Evolutionary conservation across 2,113 vertebrate genomes (phyloP).

Genomic region (Propithecus coquereli): DNA sequence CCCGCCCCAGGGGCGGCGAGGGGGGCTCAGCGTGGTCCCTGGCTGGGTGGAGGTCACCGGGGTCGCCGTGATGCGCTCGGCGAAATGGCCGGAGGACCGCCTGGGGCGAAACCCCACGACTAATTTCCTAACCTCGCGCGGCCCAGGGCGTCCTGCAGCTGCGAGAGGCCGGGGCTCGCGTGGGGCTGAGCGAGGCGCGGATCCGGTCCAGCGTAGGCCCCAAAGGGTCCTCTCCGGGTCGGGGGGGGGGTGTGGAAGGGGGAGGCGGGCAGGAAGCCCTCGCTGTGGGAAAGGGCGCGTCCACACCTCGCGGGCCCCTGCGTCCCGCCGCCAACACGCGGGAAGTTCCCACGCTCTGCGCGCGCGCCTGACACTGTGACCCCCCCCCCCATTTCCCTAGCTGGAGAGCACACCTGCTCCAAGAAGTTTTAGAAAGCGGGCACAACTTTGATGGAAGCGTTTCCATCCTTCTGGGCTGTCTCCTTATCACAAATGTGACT

Average conservation of each 20-base stretch:
- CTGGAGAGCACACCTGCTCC: not conserved
- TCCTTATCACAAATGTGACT: not conserved
- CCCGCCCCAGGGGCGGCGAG: not conserved
- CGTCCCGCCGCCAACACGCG: too few relatives aligned
- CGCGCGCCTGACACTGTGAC: not conserved
- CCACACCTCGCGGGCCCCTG: rapidly evolving
- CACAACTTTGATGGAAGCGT: not conserved
- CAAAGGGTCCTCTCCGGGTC: not conserved
- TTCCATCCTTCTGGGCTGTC: not conserved
- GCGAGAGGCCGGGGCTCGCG: too few relatives aligned
- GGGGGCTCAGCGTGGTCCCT: rapidly evolving
- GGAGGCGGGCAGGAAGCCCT: not conserved
- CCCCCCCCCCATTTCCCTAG: not conserved
- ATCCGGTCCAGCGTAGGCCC: not conserved
- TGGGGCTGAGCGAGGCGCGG: too few relatives aligned
- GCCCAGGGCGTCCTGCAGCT: not conserved
- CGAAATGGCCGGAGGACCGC: not conserved
- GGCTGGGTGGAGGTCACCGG: not conserved
- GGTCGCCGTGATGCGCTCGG: too few relatives aligned
- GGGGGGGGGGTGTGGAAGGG: not conserved
- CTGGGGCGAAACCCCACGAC: not conserved
- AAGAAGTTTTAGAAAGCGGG: not conserved
- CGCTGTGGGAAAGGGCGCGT: not conserved
- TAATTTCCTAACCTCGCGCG: too few relatives aligned
- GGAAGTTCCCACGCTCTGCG: too few relatives aligned